phyloP scores from a whole-genome alignment of 1,140 invertebrate species.

The Copidosoma floridanum region DNA sequence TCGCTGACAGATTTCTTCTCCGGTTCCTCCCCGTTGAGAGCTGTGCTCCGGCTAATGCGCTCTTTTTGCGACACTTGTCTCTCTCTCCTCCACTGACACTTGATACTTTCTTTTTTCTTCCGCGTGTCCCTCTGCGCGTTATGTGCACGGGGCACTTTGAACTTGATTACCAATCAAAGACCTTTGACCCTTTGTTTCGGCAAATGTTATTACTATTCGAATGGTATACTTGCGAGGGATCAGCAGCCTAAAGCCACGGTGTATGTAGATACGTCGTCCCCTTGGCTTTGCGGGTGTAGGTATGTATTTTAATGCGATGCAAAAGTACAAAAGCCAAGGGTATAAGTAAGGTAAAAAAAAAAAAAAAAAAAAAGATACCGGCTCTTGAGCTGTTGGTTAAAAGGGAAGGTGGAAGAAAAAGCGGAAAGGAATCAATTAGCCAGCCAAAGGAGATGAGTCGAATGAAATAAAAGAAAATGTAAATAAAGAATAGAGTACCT shows the following conservation, averaged over 20 bases:
- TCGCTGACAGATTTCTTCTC: conserved; percentile 34
- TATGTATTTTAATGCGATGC: not conserved
- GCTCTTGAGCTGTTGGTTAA: too few species aligned
- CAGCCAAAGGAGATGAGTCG: not conserved
- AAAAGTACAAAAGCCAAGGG: not conserved
- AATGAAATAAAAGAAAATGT: conserved; percentile 19
- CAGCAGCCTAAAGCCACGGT: too few species aligned
- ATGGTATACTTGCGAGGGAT: too few species aligned
- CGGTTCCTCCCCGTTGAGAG: not conserved
- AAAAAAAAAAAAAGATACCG: too few species aligned
- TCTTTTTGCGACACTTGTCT: conserved; percentile 6
- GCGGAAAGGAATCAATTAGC: conserved; percentile 20
- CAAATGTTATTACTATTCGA: too few species aligned
- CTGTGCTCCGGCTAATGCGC: not conserved
- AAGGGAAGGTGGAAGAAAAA: too few species aligned
- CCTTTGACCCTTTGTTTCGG: too few species aligned
- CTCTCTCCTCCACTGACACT: not conserved
- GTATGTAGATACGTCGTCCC: too few species aligned
- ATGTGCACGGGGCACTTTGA: not conserved
- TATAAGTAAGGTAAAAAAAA: not conserved
- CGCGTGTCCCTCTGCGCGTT: not conserved
- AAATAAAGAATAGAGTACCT: conserved; percentile 24
- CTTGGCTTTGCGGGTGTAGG: too few species aligned
- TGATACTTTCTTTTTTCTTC: not conserved
- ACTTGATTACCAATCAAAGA: too few species aligned